These are phyloP conservation scores for Centroberyx gerrardi DNA, from an alignment of 2,797 vertebrate species.

Conservation along the genomic window DNA sequence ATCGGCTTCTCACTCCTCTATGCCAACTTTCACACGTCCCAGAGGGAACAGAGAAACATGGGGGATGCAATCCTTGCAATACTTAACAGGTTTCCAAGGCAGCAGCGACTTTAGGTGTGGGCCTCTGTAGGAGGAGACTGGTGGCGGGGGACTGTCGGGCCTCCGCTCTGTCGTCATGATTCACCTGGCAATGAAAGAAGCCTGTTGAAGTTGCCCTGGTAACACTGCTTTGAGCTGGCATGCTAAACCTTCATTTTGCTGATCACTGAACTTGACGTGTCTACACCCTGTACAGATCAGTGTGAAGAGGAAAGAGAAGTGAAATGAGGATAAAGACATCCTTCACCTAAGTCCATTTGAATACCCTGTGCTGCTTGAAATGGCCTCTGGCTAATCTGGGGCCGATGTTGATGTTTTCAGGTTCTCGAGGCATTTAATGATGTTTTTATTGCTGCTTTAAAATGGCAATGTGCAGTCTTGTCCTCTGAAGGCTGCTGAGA, in stretches of 20 bases:
- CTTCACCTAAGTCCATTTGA: background rate
- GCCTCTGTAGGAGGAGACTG: slow-evolving; percentile 21
- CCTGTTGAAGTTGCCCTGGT: background rate
- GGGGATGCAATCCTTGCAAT: slow-evolving; percentile 47
- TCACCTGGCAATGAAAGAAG: slow-evolving; percentile 9
- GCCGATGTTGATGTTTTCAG: slow-evolving; percentile 14
- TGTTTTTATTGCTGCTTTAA: background rate
- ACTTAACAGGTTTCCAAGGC: slow-evolving; percentile 62
- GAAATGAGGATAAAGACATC: background rate
- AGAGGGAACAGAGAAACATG: slow-evolving; percentile 38
- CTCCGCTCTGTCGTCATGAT: background rate
- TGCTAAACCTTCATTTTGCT: background rate
- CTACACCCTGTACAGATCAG: background rate
- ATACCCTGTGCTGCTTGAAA: background rate
- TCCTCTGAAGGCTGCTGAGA: background rate
- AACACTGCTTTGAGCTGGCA: background rate
- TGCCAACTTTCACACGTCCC: slow-evolving; percentile 70
- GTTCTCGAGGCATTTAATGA: background rate
- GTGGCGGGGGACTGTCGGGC: background rate
- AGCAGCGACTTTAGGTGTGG: slow-evolving; percentile 45
- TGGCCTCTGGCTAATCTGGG: background rate
- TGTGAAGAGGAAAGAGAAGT: background rate
- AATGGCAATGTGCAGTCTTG: background rate
- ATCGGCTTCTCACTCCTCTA: slow-evolving; percentile 53
- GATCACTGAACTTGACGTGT: background rate